A percentile compares a stretch with the other conserved stretches of the same genome.
Evolutionary conservation across 1,140 invertebrate species (phyloP).

Genomic region (Thaumatotibia leucotreta): DNA sequence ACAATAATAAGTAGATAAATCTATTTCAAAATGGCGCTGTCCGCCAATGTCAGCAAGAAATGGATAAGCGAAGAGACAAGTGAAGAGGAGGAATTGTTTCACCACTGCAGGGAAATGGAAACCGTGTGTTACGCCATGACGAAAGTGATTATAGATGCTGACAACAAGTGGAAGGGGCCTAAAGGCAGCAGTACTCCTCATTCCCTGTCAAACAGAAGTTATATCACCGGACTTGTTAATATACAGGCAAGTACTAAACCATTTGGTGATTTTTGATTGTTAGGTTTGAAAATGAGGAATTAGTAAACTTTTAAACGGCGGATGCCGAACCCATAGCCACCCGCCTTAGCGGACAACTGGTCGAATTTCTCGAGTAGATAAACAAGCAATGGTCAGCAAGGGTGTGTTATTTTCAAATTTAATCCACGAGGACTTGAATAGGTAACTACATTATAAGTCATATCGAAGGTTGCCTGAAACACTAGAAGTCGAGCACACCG

Average conservation of each 20-base stretch:
- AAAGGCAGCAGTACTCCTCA: conserved; percentile 35
- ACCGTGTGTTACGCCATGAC: conserved; percentile 62
- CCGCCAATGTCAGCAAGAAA: conserved; percentile 49
- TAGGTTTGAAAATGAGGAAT: too few species aligned
- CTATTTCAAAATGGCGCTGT: conserved; percentile 37
- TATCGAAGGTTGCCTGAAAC: too few species aligned
- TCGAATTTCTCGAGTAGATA: too few species aligned
- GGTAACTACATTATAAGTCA: too few species aligned
- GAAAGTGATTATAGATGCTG: conserved; percentile 58
- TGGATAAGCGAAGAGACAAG: conserved; percentile 60
- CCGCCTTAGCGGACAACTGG: too few species aligned
- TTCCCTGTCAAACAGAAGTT: conserved; percentile 60
- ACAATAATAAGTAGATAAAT: conserved; percentile 24
- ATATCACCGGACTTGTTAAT: conserved; percentile 70
- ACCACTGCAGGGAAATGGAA: conserved; percentile 59
- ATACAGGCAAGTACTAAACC: conserved; percentile 64
- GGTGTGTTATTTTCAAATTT: too few species aligned
- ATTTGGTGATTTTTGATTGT: too few species aligned
- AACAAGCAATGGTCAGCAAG: too few species aligned
- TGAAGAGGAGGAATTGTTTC: conserved; percentile 58
- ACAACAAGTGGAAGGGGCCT: conserved; percentile 62
- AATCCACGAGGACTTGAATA: too few species aligned
- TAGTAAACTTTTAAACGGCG: too few species aligned
- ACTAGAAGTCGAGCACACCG: too few species aligned
- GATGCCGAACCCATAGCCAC: too few species aligned